Conservation (phyloP, 2,797 vertebrate species). For the Heteromormyrus szaboi region DNA sequence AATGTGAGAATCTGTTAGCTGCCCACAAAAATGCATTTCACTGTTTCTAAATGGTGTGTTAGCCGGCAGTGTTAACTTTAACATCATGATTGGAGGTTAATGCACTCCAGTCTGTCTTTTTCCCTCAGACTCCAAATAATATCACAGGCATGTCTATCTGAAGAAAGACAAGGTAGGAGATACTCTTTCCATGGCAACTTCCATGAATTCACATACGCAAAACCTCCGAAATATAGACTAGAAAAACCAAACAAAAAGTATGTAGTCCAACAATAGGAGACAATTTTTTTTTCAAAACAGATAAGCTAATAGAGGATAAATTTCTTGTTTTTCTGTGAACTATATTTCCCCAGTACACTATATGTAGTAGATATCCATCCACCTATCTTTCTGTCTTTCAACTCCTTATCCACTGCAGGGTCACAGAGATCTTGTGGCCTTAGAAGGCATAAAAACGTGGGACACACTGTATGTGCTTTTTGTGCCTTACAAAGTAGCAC, state of each 20-base stretch:
- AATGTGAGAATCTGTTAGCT: neutral
- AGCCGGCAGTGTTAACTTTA: neutral
- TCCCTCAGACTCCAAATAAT: neutral
- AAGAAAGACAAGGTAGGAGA: neutral
- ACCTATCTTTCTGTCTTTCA: neutral
- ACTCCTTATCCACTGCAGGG: neutral
- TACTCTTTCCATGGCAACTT: neutral
- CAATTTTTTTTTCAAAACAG: neutral
- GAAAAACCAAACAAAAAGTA: neutral
- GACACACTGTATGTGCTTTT: neutral
- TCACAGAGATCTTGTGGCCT: neutral
- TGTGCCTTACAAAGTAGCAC: neutral
- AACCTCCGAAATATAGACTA: neutral
- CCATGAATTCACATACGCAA: neutral
- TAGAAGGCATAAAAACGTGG: neutral
- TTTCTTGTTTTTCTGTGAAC: neutral
- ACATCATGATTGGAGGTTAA: neutral
- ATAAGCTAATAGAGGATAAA: neutral
- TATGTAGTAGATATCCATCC: neutral
- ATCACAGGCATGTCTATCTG: neutral
- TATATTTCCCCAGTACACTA: neutral
- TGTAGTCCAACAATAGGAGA: neutral
- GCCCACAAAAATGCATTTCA: neutral
- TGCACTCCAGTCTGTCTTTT: neutral
- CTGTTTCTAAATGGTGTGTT: neutral